A percentile compares a stretch with the other conserved stretches of the same genome.
Evolutionary conservation across 2,888 invertebrate species (phyloP).

Genomic region (Tetragonula carbonaria): DNA sequence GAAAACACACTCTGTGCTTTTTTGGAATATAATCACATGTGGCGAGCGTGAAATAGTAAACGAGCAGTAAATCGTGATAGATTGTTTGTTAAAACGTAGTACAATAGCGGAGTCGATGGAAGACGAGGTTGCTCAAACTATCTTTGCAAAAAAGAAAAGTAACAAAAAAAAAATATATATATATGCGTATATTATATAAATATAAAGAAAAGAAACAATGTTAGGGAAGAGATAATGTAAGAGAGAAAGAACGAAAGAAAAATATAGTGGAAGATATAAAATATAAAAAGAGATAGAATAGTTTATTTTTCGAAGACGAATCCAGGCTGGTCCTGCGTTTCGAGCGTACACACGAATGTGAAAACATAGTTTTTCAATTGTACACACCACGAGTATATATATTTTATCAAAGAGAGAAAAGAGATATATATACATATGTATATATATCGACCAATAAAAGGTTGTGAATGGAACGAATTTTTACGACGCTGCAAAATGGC

Average conservation of each 20-base stretch:
- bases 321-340: slow-evolving; percentile 59
- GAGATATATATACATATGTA: neutral
- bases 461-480: slow-evolving; percentile 49
- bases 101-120: slow-evolving; percentile 11
- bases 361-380: slow-evolving; percentile 17
- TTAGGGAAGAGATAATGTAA: too few relatives aligned
- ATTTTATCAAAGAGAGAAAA: slow-evolving; percentile 29
- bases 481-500: slow-evolving; percentile 23
- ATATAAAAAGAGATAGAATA: slow-evolving; percentile 38
- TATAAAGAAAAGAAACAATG: neutral
- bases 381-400: slow-evolving; percentile 7
- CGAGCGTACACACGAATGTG: slow-evolving; percentile 16
- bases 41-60: slow-evolving; percentile 70
- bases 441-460: slow-evolving; percentile 1
- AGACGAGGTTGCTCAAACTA: slow-evolving; percentile 56
- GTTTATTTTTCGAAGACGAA: slow-evolving; percentile 55
- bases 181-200: neutral
- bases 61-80: slow-evolving; percentile 32
- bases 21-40: slow-evolving; percentile 59
- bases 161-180: neutral
- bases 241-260: neutral
- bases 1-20: slow-evolving; percentile 64
- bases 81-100: slow-evolving; percentile 35
- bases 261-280: neutral
- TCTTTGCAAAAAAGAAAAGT: neutral